phyloP scores from a whole-genome alignment of 2,888 invertebrate genomes.

The Heliconius cydno region DNA sequence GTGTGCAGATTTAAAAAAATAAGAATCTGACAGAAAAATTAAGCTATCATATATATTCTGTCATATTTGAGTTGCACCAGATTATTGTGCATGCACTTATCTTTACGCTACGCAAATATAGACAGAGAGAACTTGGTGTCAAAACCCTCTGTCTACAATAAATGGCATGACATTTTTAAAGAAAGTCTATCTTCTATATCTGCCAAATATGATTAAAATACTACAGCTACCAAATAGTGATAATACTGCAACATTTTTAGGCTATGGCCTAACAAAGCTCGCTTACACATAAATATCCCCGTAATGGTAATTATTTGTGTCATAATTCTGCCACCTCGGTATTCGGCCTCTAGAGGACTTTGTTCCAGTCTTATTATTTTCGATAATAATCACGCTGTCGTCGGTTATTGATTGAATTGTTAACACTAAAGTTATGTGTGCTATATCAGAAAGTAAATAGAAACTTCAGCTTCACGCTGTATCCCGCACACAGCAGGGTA shows the following conservation, averaged over 20 bases:
- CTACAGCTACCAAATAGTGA: neutral
- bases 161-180: no score
- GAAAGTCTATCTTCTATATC: neutral
- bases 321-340: constrained; percentile 42
- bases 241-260: neutral
- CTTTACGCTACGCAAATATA: no score
- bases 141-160: neutral
- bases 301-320: constrained; percentile 38
- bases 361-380: constrained; percentile 35
- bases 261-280: neutral
- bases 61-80: no score
- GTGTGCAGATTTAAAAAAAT: no score
- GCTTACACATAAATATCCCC: constrained; percentile 27
- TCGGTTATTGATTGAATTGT: constrained; percentile 25
- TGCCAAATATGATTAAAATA: no score
- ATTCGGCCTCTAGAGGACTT: constrained; percentile 44
- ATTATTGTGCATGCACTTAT: no score
- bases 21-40: no score
- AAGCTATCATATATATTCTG: no score
- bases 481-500: no score
- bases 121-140: no score
- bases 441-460: neutral
- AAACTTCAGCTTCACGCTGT: neutral
- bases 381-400: constrained; percentile 37
- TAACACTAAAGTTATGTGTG: neutral